Conservation (phyloP, 2,113 vertebrate species). For the Corythornis vintsioides region DNA sequence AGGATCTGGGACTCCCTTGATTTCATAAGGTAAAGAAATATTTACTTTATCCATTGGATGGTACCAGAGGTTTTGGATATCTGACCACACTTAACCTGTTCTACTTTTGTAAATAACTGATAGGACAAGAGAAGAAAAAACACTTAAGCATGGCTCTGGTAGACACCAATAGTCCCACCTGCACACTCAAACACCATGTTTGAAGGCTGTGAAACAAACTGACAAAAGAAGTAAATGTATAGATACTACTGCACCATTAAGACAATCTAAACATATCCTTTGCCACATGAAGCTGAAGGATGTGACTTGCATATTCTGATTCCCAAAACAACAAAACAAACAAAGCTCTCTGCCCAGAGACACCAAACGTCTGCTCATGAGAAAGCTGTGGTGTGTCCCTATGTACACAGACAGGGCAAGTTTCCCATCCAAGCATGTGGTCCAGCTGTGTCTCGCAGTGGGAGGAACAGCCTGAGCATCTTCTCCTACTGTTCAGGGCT, state of each 20-base stretch:
- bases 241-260: slow-evolving; percentile 9
- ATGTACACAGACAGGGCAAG: accelerated
- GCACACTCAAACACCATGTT: neutral
- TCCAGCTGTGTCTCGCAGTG: neutral
- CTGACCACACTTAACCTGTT: neutral
- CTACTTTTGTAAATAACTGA: slow-evolving; percentile 45
- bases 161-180: neutral
- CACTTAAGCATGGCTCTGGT: neutral
- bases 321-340: slow-evolving; percentile 2
- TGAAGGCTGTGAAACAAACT: slow-evolving; percentile 32
- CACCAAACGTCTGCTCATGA: neutral
- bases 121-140: slow-evolving; percentile 20
- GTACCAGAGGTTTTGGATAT: slow-evolving; percentile 17
- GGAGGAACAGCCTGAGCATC: neutral
- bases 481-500: neutral
- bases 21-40: neutral
- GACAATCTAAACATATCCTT: slow-evolving; percentile 53
- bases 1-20: neutral
- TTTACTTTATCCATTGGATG: slow-evolving; percentile 10
- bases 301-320: neutral
- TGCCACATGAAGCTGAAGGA: neutral
- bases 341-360: neutral
- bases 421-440: neutral
- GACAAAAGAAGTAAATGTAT: slow-evolving; percentile 59
- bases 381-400: neutral